A percentile compares a stretch with the other conserved stretches of the same genome.
These are phyloP conservation scores for Phaetusa simplex DNA, from an alignment of 2,113 vertebrate genomes.

Conservation along the genomic window DNA sequence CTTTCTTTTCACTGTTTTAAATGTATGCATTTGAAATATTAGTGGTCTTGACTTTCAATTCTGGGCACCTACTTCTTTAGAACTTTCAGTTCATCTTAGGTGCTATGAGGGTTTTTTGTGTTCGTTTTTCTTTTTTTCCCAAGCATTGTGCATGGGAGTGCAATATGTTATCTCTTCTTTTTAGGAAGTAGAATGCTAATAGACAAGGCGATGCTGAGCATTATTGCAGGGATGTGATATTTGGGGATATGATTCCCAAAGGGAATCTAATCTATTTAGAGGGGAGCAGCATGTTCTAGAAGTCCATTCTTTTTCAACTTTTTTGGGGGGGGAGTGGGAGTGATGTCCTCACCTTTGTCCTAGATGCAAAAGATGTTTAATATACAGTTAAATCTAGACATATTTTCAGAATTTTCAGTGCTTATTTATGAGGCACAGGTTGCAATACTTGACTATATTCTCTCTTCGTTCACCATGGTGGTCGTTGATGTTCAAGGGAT, in stretches of 20 bases:
- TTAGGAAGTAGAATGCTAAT: not conserved
- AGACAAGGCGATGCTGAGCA: not conserved
- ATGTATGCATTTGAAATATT: not conserved
- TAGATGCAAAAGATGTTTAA: not conserved
- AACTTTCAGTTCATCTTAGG: not conserved
- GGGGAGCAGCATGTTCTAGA: not conserved
- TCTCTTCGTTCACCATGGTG: not conserved
- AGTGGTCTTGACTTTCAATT: not conserved
- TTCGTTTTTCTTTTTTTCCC: not conserved
- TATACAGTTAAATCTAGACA: not conserved
- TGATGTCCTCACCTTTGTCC: not conserved
- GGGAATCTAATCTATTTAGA: not conserved
- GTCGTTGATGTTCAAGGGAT: not conserved
- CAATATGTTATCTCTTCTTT: not conserved
- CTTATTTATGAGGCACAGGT: not conserved
- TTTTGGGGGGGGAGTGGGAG: accelerated
- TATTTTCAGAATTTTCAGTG: not conserved
- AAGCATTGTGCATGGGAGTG: not conserved
- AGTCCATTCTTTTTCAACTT: not conserved
- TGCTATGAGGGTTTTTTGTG: not conserved
- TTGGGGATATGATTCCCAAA: not conserved
- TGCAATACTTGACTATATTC: not conserved
- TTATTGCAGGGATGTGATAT: not conserved
- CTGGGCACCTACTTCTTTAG: not conserved
- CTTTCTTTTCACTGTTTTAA: not conserved